A percentile compares a stretch with the other conserved stretches of the same genome.
phyloP scores from a whole-genome alignment of 2,113 vertebrate genomes.

The Phylloscopus whistleri region DNA sequence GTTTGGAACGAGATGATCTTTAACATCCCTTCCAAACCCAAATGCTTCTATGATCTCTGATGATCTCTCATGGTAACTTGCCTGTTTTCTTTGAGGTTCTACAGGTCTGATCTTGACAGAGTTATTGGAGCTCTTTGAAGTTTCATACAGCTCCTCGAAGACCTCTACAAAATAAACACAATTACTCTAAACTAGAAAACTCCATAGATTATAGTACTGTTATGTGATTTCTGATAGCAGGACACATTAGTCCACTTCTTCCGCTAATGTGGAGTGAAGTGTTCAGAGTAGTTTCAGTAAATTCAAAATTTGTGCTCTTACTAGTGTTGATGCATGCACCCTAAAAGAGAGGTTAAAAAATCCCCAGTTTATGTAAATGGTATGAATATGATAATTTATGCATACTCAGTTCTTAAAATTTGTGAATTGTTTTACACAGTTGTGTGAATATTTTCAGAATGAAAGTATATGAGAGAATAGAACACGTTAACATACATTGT shows the following conservation, averaged over 20 bases:
- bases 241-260: neutral
- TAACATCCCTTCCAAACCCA: neutral
- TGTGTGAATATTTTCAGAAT: neutral
- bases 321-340: neutral
- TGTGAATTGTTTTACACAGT: neutral
- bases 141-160: slow-evolving; percentile 31
- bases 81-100: slow-evolving; percentile 23
- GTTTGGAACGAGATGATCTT: neutral
- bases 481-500: neutral
- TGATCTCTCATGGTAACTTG: neutral
- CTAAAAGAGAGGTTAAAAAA: neutral
- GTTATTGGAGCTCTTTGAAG: neutral
- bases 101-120: slow-evolving; percentile 13
- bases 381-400: neutral
- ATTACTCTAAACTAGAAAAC: neutral
- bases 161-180: slow-evolving; percentile 45
- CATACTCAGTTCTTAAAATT: neutral
- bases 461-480: neutral
- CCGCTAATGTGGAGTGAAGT: no score
- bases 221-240: neutral
- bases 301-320: neutral
- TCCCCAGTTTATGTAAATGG: neutral
- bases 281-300: neutral
- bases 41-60: neutral
- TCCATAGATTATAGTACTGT: neutral